Conservation (phyloP, 2,888 invertebrate genomes). For the Apotomis capreana region DNA sequence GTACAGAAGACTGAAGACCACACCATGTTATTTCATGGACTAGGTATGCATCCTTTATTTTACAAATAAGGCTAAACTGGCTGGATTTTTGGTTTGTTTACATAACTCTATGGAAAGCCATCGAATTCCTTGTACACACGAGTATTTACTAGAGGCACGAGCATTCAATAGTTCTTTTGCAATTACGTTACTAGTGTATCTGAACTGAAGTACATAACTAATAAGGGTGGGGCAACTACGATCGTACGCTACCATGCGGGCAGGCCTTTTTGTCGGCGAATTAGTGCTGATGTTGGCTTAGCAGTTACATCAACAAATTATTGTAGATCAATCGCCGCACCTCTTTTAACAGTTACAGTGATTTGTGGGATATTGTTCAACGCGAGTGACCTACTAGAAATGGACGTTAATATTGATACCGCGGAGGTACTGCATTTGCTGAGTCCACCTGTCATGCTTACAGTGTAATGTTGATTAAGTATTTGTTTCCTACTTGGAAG, state of each 20-base stretch:
- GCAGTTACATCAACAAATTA: constrained; percentile 44
- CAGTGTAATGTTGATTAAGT: constrained; percentile 17
- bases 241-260: constrained; percentile 53
- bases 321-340: constrained; percentile 52
- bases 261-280: constrained; percentile 62
- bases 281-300: constrained; percentile 62
- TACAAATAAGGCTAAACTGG: background rate
- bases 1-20: constrained; percentile 17
- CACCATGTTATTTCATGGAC: constrained; percentile 46
- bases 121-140: background rate
- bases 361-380: constrained; percentile 43
- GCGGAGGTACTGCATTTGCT: background rate
- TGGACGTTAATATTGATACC: background rate
- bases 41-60: constrained; percentile 53
- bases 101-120: background rate
- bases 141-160: background rate
- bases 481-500: constrained; percentile 30
- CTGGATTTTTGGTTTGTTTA: background rate
- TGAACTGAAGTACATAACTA: constrained; percentile 47
- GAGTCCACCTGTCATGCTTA: constrained; percentile 22
- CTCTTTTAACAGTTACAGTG: constrained; percentile 53
- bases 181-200: constrained; percentile 23
- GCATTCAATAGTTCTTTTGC: background rate
- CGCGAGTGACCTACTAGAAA: constrained; percentile 10
- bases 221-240: constrained; percentile 67